Evolutionary conservation across 2,888 invertebrate species (phyloP).

Genomic region (Drosophila borealis): DNA sequence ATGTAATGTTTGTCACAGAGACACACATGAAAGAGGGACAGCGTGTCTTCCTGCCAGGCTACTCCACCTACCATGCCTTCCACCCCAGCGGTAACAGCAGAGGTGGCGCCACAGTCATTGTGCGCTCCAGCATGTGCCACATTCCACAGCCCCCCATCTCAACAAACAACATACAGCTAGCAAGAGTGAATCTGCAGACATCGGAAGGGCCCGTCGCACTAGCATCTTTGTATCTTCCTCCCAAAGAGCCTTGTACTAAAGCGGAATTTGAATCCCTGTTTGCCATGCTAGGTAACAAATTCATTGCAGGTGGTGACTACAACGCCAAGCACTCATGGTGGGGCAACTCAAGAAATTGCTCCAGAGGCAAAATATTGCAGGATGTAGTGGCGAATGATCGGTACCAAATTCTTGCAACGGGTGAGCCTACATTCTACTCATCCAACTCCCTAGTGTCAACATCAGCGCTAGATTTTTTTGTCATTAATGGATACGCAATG

Average conservation of each 20-base stretch:
- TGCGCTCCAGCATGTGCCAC: not conserved
- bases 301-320: too few species aligned
- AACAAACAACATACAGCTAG: not conserved
- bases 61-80: not conserved
- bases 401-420: too few species aligned
- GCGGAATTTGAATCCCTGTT: conserved; percentile 8
- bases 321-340: too few species aligned
- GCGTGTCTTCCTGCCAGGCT: conserved; percentile 1
- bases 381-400: too few species aligned
- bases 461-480: too few species aligned
- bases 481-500: too few species aligned
- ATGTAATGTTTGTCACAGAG: not conserved
- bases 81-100: conserved; percentile 12
- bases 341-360: too few species aligned
- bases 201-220: not conserved
- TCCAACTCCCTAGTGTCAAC: too few species aligned
- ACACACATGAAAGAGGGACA: conserved; percentile 1
- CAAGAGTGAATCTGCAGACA: conserved; percentile 2
- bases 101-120: conserved; percentile 11
- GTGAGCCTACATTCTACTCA: too few species aligned
- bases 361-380: too few species aligned
- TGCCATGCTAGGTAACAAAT: too few species aligned
- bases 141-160: not conserved
- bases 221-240: conserved; percentile 7
- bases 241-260: not conserved